phyloP scores from a whole-genome alignment of 2,113 vertebrate genomes.

The Balaeniceps rex region DNA sequence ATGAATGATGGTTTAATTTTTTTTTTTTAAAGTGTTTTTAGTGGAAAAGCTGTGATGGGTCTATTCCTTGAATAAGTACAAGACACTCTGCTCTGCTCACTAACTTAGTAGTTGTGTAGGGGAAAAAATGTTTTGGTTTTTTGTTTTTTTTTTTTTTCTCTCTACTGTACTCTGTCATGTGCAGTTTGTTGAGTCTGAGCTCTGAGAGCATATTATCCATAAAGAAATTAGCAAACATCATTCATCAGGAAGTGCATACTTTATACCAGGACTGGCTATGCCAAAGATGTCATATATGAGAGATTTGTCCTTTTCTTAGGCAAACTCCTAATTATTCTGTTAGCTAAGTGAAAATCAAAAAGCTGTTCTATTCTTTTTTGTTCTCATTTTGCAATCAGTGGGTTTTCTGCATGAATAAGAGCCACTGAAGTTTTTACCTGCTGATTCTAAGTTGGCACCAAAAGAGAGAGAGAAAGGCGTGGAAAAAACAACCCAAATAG shows the following conservation, averaged over 20 bases:
- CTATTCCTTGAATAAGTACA: neutral
- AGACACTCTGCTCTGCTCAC: neutral
- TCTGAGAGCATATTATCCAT: neutral
- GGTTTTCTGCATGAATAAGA: neutral
- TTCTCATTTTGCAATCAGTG: neutral
- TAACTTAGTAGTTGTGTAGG: neutral
- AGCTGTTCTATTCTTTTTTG: neutral
- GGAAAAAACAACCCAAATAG: too few relatives aligned
- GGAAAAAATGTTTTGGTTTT: neutral
- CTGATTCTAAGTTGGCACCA: neutral
- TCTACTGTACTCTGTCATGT: neutral
- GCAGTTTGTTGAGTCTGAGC: neutral
- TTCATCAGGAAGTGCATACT: neutral
- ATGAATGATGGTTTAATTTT: neutral
- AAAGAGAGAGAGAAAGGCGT: neutral
- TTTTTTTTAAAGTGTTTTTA: neutral
- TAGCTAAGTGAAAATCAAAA: neutral
- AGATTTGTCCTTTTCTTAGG: neutral
- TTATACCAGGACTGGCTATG: too few relatives aligned
- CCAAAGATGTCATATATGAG: too few relatives aligned
- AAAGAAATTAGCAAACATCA: neutral
- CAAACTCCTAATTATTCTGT: neutral
- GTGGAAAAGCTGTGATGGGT: neutral
- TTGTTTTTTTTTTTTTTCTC: neutral
- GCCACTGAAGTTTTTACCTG: neutral